Percentiles rank a stretch among this genome's conserved stretches.
Evolutionary conservation across 2,888 invertebrate species (phyloP).

Genomic region (Mechanitis mazaeus): DNA sequence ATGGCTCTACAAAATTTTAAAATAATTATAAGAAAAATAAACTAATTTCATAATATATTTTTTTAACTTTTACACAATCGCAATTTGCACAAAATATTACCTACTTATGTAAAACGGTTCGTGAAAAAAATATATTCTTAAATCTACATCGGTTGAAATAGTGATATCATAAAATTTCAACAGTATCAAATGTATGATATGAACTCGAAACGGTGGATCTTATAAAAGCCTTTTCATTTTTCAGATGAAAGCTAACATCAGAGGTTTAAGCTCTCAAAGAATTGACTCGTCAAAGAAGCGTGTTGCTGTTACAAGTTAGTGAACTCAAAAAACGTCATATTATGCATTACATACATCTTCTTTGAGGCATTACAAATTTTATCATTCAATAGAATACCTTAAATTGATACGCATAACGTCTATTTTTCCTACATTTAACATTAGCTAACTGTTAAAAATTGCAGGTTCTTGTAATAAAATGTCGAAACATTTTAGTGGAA

Average conservation of each 20-base stretch:
- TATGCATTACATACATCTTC: constrained; percentile 20
- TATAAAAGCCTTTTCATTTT: constrained; percentile 15
- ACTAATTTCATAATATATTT: too few relatives aligned
- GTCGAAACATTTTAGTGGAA: background rate
- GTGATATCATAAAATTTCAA: constrained; percentile 1
- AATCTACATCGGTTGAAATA: too few relatives aligned
- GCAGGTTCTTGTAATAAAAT: background rate
- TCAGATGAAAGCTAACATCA: constrained; percentile 12
- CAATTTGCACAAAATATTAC: too few relatives aligned
- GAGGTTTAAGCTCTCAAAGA: constrained; percentile 28
- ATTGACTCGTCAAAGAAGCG: constrained; percentile 31
- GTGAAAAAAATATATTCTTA: too few relatives aligned
- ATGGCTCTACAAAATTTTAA: too few relatives aligned
- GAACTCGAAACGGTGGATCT: constrained; percentile 1
- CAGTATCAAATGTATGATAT: constrained; percentile 2
- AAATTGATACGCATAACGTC: background rate
- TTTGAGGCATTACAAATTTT: constrained; percentile 15
- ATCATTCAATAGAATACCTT: constrained; percentile 13
- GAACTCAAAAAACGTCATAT: constrained; percentile 21
- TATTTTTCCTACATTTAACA: background rate
- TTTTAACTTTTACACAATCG: too few relatives aligned
- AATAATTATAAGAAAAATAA: too few relatives aligned
- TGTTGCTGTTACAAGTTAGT: constrained; percentile 29
- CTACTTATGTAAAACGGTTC: too few relatives aligned
- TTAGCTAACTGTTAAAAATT: constrained; percentile 2